Evolutionary conservation across 2,888 invertebrate species (phyloP).

Genomic region (Leptinotarsa rubiginosa): DNA sequence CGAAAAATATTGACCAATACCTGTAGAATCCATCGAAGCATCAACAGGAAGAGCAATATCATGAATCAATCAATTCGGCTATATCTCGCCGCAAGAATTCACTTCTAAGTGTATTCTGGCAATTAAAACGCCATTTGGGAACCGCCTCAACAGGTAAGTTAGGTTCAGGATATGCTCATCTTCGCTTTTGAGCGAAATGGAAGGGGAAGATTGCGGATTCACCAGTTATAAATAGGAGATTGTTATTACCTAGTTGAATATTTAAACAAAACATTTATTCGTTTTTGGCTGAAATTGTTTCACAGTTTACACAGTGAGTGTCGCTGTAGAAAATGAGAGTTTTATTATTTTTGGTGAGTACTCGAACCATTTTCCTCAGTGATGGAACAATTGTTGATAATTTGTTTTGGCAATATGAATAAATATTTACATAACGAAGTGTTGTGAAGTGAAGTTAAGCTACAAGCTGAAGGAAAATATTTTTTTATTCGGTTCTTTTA

Average conservation of each 20-base stretch:
- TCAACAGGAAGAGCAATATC: constrained; percentile 18
- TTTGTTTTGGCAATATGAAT: background rate
- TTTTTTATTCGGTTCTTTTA: no score
- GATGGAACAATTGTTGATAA: background rate
- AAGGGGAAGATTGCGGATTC: constrained; percentile 53
- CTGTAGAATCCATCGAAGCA: background rate
- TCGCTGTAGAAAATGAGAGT: constrained; percentile 35
- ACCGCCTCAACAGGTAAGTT: constrained; percentile 18
- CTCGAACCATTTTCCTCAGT: background rate
- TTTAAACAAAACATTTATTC: constrained; percentile 17
- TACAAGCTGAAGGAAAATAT: no score
- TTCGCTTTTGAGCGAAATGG: constrained; percentile 28
- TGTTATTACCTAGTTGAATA: constrained; percentile 37
- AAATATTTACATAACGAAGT: background rate
- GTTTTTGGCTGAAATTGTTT: constrained; percentile 27
- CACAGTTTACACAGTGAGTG: constrained; percentile 16
- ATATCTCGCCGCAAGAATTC: constrained; percentile 21
- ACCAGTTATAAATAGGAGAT: constrained; percentile 51
- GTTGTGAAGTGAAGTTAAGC: no score
- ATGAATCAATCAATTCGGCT: constrained; percentile 20
- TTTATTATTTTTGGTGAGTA: constrained; percentile 39
- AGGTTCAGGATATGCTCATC: constrained; percentile 25
- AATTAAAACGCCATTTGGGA: constrained; percentile 8
- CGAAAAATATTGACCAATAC: background rate
- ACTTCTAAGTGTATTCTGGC: constrained; percentile 6